Evolutionary conservation across 2,888 invertebrate genomes (phyloP), one percentile per base, ranked within the genome.

Genomic region (Phengaris alcon): DNA sequence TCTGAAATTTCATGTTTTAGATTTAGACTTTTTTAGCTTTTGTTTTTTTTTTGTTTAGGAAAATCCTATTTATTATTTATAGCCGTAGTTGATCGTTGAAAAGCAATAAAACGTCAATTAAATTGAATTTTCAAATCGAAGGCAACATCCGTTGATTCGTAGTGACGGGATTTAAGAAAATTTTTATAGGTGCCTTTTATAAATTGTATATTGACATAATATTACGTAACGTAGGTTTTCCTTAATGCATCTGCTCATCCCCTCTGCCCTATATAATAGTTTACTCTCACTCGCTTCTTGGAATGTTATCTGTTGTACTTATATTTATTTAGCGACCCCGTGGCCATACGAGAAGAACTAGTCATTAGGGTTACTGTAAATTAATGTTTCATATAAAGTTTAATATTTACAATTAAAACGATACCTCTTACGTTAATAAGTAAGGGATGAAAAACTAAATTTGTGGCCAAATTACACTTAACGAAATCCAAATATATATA

Each of bases 401-500:
- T 79, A 79, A 86, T 92, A 92, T 92, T 92, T 93, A 93, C 91
- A 91, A 84, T 87, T 88, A 10, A 64, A 64, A 88, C 84, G 83
- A 83, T 79, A 78, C 85, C 86, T 88, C 91, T 89, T 89, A 88
- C 87, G 81, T 83, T 86, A 89, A 89, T 90, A 88, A 85, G 86
- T 89, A 87, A 90, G 90, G 88, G 85, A 87, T 82, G 79, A 84
- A 87, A 90, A 90, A 72, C 89, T 91, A 91, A 90, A 91, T 90
- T 89, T 88, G 93, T 93, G 93, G 93, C 93, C 93, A 93, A 93
- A 93, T 91, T 93, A 93, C 88, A 88, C 83, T 87, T 91, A 91
- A 91, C 87, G 85, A 89, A 90, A 91, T 91, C 88, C 89, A 91
- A 91, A 92, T 92, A 93, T 92, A 90, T 92, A 91, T 91, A 92